Conservation (phyloP, 2,113 vertebrate genomes). For the Agapornis roseicollis region DNA sequence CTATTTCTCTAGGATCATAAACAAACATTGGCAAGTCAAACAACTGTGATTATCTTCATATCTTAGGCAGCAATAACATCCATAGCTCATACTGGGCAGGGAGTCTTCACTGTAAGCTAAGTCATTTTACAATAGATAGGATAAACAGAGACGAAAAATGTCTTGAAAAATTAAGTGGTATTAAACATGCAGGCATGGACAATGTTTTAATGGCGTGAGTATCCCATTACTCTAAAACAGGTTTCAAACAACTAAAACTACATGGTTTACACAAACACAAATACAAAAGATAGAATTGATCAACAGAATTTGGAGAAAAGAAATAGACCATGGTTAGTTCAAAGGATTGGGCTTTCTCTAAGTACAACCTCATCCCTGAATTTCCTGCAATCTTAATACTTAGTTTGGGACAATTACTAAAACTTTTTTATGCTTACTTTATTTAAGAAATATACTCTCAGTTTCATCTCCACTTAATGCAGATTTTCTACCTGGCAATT, state of each 20-base stretch:
- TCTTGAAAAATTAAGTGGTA: background rate
- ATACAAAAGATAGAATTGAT: background rate
- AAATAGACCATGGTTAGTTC: background rate
- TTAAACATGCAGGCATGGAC: background rate
- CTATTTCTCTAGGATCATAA: background rate
- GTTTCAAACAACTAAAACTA: background rate
- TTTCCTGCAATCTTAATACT: background rate
- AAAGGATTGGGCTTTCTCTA: background rate
- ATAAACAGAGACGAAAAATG: background rate
- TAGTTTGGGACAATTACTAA: background rate
- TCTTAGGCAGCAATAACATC: background rate
- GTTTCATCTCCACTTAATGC: background rate
- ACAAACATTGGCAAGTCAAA: background rate
- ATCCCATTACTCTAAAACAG: background rate
- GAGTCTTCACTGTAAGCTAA: background rate
- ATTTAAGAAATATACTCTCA: background rate
- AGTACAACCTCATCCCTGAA: background rate
- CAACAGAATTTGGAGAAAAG: background rate
- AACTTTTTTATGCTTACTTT: background rate
- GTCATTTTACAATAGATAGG: background rate
- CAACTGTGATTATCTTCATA: background rate
- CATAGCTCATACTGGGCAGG: background rate
- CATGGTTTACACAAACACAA: background rate
- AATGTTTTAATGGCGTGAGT: background rate
- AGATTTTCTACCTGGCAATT: background rate